Conservation (phyloP, 2,797 vertebrate species). For the Myiotriccus ornatus region DNA sequence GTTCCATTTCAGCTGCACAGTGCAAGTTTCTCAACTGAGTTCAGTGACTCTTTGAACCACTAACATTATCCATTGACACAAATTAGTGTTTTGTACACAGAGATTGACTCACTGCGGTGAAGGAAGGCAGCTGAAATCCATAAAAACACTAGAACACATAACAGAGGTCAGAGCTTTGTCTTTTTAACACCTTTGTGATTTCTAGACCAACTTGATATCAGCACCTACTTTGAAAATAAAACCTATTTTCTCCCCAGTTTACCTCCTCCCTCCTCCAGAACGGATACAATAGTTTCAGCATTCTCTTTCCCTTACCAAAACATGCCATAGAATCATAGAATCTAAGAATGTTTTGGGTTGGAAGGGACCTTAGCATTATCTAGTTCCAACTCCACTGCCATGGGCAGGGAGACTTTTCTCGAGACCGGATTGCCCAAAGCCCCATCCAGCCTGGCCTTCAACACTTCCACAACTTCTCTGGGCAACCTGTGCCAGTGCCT, state of each 20-base stretch:
- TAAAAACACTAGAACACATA: neutral
- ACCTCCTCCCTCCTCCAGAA: neutral
- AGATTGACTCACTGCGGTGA: accelerated
- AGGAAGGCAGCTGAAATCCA: neutral
- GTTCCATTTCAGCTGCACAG: neutral
- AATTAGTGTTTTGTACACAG: neutral
- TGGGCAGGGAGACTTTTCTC: neutral
- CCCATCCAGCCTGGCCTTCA: neutral
- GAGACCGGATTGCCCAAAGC: neutral
- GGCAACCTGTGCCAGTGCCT: neutral
- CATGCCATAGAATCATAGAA: neutral
- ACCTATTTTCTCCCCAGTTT: neutral
- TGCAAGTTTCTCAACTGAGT: neutral
- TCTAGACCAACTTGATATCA: neutral
- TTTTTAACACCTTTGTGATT: neutral
- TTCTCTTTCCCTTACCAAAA: neutral
- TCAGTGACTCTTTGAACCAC: neutral
- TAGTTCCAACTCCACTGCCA: neutral
- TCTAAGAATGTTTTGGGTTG: neutral
- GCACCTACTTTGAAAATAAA: neutral
- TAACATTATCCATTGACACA: neutral
- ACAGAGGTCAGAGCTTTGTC: neutral
- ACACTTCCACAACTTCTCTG: neutral
- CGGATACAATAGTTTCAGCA: neutral
- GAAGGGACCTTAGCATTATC: neutral